Evolutionary conservation across 2,113 vertebrate species (phyloP).

Genomic region (Notothenia rossii): DNA sequence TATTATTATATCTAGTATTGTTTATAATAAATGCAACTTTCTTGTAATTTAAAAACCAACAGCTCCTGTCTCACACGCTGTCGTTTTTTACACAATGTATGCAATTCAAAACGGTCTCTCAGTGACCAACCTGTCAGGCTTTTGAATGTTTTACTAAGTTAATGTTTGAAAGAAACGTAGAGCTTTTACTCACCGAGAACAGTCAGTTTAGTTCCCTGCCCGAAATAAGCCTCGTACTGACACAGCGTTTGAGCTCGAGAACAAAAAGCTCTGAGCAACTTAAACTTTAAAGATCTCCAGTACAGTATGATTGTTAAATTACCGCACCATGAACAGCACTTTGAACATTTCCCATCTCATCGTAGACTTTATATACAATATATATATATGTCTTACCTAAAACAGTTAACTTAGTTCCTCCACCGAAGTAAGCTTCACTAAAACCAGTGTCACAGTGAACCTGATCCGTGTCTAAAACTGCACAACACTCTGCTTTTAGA

Average conservation of each 20-base stretch:
- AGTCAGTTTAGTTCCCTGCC: constrained; percentile 56
- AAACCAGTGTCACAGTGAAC: constrained; percentile 30
- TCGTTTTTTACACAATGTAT: too few species aligned
- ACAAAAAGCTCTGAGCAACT: constrained; percentile 25
- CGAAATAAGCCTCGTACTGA: constrained; percentile 58
- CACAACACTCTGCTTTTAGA: not conserved
- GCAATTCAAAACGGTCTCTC: not conserved
- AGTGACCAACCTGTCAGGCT: not conserved
- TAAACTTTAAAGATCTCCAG: too few species aligned
- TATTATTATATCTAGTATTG: too few species aligned
- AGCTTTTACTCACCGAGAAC: constrained; percentile 75
- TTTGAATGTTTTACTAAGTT: too few species aligned
- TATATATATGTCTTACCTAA: not conserved
- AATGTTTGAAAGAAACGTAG: not conserved
- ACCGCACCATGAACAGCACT: too few species aligned
- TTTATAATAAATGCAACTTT: too few species aligned
- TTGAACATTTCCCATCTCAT: too few species aligned
- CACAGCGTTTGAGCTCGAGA: constrained; percentile 42
- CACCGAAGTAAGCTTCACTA: constrained; percentile 75
- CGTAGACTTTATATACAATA: too few species aligned
- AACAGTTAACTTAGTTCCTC: constrained; percentile 71
- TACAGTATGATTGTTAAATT: too few species aligned
- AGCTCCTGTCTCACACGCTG: too few species aligned
- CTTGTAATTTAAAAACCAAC: too few species aligned
- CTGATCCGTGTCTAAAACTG: constrained; percentile 16